Evolutionary conservation across 2,888 invertebrate genomes (phyloP).

Genomic region (Gastracanthus pulcherrimus): DNA sequence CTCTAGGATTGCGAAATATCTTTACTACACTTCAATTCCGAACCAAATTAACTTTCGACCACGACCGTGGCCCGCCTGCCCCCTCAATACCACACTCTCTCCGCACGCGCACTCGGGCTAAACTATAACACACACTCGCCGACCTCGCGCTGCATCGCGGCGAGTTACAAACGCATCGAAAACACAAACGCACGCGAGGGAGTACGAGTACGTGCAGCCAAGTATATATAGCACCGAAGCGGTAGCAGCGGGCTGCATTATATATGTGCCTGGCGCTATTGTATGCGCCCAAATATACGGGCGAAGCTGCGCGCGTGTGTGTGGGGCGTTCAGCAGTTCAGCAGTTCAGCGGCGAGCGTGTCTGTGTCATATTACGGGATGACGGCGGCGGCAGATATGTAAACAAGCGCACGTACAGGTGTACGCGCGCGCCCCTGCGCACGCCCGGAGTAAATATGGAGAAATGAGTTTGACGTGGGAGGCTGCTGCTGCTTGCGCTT

Average conservation of each 20-base stretch:
- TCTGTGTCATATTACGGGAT: slow-evolving; percentile 28
- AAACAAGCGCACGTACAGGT: slow-evolving; percentile 44
- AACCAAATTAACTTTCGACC: too few species aligned
- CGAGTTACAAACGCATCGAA: slow-evolving; percentile 37
- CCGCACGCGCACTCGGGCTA: not conserved
- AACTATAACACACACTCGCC: too few species aligned
- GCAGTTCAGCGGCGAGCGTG: too few species aligned
- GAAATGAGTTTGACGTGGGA: slow-evolving; percentile 42
- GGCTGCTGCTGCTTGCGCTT: not conserved
- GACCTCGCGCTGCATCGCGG: not conserved
- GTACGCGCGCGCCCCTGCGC: not conserved
- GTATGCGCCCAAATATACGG: not conserved
- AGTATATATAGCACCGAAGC: too few species aligned
- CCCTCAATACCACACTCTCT: too few species aligned
- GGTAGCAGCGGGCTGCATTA: slow-evolving; percentile 1
- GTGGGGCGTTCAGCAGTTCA: too few species aligned
- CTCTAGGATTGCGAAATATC: too few species aligned
- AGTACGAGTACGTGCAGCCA: too few species aligned
- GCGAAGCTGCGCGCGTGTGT: not conserved
- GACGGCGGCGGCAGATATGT: slow-evolving; percentile 21
- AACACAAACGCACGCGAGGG: slow-evolving; percentile 14
- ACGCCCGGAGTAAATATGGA: slow-evolving; percentile 41
- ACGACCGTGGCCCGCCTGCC: too few species aligned
- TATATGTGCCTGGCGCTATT: not conserved
- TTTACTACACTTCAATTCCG: too few species aligned